Evolutionary conservation across 30 jellyfish, hydroid and myxozoan species (phyloP), one percentile per base, ranked within the genome.

Genomic region (Phacellophora camtschatica): DNA sequence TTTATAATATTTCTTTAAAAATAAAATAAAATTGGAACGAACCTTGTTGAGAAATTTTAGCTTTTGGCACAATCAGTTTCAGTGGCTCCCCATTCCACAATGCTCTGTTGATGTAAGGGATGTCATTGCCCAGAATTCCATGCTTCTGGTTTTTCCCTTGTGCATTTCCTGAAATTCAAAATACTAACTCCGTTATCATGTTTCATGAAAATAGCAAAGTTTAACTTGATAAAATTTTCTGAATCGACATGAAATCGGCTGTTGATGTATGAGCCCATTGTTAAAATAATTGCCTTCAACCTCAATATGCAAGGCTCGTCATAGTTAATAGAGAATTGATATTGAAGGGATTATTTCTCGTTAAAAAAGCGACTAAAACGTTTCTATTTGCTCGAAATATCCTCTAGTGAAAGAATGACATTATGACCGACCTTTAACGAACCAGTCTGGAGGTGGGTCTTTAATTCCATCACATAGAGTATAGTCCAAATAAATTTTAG

Each of bases 81-180:
- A 93, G 48, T 4, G 92, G 88, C 48, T 90, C 88, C 5, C 92
- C 93, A 32, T 74, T 18, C 99, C 99, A 93, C 20, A 93, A 71
- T 32, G 97, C 94, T 25, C 78, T 67, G 41, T 93, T 93, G 77
- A 93, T 86, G 77, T 68, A 93, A 20, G 99, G 99, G 27, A 87
- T 59, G 67, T 93, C 99, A 5, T 29, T 61, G 11, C 85, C 83
- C 41, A 93, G 83, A n/a, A 87, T 81, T 3, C 99, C 99, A 4
- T 93, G 99, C 45, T 56, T 65, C 77, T 93, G 99, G 58, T 93
- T 97, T 69, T 93, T 93, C 28, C 99, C 99, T 82, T 93, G 99
- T 3, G 93, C 96, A 55, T 86, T 93, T 1, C 99, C 99, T 91
- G 2, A 2, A 54, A 62, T 42, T 16, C 16, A n/a, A n/a, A n/a